Base-by-base conservation (phyloP, 1,140 invertebrate genomes). In the Hylaeus volcanicus region DNA sequence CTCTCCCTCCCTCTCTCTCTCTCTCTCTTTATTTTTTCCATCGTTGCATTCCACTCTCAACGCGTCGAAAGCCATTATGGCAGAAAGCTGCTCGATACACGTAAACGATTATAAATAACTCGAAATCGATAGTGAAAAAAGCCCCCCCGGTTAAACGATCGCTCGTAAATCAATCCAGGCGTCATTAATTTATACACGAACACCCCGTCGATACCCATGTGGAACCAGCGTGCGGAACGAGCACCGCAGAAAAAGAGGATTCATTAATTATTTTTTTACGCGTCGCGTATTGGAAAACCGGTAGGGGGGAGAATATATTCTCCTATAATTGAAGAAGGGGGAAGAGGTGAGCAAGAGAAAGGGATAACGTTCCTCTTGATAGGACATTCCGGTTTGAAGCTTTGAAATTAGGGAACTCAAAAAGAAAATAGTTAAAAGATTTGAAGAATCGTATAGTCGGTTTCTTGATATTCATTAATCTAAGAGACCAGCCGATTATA, bases 71-170 rank as follows among this genome's bases (percentile, higher is more conserved):
- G 79, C 79, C 75, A 74, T 75, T 74, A 61, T 77, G 56, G 73
- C 63, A 55, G 76, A 68, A 81, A 45, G 39, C 41, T 14, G 60
- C 51, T 79, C 77, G 60, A 65, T 72, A 79, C 77, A 58, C 48
- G 58, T n/a, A 74, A 74, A 79, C 64, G 77, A 79, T 79, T 79
- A 79, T 85, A 86, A 86, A 84, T 86, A 81, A 86, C 80, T 85
- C 53, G 55, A 85, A 77, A 86, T 81, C 84, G 80, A 86, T 85
- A 81, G 26, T 48, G 63, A 65, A 64, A 58, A 75, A 68, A 79
- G 26, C 26, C 26, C 39, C 63, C 39, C 68, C 39, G 15, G 80
- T 77, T 86, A 71, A 77, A 86, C 79, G 82, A 55, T 79, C 68
- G 78, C 63, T 71, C 84, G 78, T 85, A 81, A 85, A 85, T 85